Evolutionary conservation across 1,140 invertebrate genomes (phyloP), one percentile per base, ranked within the genome.

Genomic region (Euwallacea fornicatus): DNA sequence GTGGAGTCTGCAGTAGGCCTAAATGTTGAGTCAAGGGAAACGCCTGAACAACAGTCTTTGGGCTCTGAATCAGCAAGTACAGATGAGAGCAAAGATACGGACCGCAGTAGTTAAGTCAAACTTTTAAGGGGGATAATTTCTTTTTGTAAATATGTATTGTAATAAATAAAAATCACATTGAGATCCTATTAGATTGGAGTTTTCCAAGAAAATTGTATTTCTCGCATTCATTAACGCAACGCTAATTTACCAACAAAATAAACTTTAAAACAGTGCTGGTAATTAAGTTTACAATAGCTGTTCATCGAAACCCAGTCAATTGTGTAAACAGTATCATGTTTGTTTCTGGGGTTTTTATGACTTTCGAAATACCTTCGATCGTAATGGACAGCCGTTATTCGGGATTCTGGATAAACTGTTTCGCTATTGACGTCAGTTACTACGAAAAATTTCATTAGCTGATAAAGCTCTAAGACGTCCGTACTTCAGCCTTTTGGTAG

Each of bases 221-320:
- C 46, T 13, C 9, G 7, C 46, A 50, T 50, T 50, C 9, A 50
- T 13, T 50, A 13, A 50, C 46, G 46, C 46, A 11, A 6, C 21
- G 50, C 44, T 53, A 68, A 60, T 68, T 61, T 61, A 42, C 42
- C 8, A 53, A 68, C 44, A 47, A 68, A 68, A 68, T 60, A 60
- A 68, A 68, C 56, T 47, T 21, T 15, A 33, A 43, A 58, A 56
- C 42, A 41, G n/a, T n/a, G 13, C 11, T 13, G 7, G 56, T 68
- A 68, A 68, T 68, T 68, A 61, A 68, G 66, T 68, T 68, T 68
- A 68, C 66, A 68, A 68, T 61, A 13, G 64, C 53, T 43, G 47
- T 68, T 68, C 66, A 68, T 68, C 58, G 66, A 68, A 68, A 60
- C 58, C 10, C 7, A 68, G 58, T 60, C 56, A 54, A 61, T 60